Evolutionary conservation across 2,888 invertebrate genomes (phyloP).

Genomic region (Chymomyza procnemis): DNA sequence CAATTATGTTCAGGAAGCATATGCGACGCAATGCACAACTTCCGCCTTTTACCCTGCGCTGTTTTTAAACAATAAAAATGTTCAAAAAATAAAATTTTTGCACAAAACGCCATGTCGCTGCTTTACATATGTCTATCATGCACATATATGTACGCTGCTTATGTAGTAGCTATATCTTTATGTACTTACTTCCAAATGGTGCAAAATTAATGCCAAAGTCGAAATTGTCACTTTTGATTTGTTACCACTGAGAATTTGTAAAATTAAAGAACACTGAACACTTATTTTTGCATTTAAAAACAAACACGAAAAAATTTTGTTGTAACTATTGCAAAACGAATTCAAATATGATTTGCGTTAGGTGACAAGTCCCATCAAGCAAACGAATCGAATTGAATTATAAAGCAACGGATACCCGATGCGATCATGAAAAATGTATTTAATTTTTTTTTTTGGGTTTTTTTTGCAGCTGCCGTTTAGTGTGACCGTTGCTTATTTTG

Average conservation of each 20-base stretch:
- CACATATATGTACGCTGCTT: constrained; percentile 5
- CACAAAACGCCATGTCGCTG: neutral
- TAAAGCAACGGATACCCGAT: constrained; percentile 40
- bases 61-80: neutral
- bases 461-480: neutral
- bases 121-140: neutral
- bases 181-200: constrained; percentile 43
- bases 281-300: constrained; percentile 57
- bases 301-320: constrained; percentile 59
- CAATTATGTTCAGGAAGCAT: constrained; percentile 51
- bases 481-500: neutral
- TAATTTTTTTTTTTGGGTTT: too few relatives aligned
- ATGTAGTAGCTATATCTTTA: neutral
- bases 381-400: constrained; percentile 65
- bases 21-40: constrained; percentile 8
- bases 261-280: constrained; percentile 46
- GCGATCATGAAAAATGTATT: neutral
- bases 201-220: constrained; percentile 35
- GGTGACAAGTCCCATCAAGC: constrained; percentile 59
- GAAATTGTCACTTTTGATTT: constrained; percentile 24
- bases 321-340: constrained; percentile 59
- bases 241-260: constrained; percentile 62
- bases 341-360: constrained; percentile 52
- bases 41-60: constrained; percentile 51
- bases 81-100: neutral